A percentile compares a stretch with the other conserved stretches of the same genome.
phyloP scores from a whole-genome alignment of 2,888 invertebrate species.

The Celastrina argiolus region DNA sequence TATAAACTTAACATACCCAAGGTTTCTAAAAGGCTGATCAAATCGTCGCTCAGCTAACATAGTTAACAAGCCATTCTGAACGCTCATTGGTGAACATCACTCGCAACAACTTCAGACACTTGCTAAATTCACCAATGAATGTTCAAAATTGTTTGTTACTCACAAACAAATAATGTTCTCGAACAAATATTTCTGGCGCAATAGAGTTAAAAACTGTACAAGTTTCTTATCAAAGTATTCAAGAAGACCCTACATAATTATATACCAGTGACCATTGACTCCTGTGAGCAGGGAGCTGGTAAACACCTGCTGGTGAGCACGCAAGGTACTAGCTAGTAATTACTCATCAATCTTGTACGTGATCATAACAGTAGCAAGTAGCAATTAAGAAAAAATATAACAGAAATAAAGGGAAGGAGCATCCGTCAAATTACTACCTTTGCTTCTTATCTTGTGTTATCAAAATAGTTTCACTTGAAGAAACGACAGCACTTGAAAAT shows the following conservation, averaged over 20 bases:
- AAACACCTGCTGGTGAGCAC: not conserved
- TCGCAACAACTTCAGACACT: no score
- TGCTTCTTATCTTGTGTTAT: not conserved
- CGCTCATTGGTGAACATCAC: no score
- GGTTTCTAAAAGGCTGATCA: no score
- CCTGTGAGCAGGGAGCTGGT: not conserved
- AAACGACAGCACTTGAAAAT: no score
- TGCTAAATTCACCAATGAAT: no score
- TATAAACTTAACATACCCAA: no score
- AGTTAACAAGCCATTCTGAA: no score
- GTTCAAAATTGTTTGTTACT: no score
- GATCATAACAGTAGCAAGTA: constrained; percentile 2
- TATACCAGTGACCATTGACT: not conserved
- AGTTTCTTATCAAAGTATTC: not conserved
- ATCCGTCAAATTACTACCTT: not conserved
- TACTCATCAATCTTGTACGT: not conserved
- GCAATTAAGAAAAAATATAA: not conserved
- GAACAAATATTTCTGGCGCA: no score
- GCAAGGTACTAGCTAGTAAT: not conserved
- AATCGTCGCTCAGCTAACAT: no score
- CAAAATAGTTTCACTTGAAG: no score
- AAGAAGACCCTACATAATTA: not conserved
- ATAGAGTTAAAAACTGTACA: not conserved
- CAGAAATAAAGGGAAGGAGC: not conserved
- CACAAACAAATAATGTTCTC: no score